These are phyloP conservation scores for Andrena haemorrhoa DNA, from an alignment of 2,888 invertebrate genomes.

Conservation along the genomic window DNA sequence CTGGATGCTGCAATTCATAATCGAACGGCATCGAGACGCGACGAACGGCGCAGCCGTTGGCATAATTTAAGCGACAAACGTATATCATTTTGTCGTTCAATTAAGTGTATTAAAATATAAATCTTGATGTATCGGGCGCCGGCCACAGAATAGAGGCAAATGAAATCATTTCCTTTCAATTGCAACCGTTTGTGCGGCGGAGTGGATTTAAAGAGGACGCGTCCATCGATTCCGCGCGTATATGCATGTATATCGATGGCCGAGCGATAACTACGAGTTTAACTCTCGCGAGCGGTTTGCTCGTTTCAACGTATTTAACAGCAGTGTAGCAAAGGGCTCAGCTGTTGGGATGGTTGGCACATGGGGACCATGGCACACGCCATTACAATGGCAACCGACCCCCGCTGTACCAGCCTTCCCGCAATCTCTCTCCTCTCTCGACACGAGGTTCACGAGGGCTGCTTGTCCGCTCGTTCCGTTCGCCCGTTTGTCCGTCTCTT, in stretches of 20 bases:
- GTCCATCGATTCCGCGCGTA: constrained; percentile 65
- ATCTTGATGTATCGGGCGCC: constrained; percentile 57
- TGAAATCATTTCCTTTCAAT: constrained; percentile 73
- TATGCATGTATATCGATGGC: constrained; percentile 67
- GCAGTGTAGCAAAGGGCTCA: constrained; percentile 72
- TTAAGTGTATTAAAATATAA: constrained; percentile 64
- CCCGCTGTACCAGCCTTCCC: constrained; percentile 51
- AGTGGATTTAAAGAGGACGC: constrained; percentile 73
- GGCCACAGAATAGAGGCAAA: constrained; percentile 59
- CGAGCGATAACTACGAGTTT: constrained; percentile 76
- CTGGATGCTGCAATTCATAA: constrained; percentile 51
- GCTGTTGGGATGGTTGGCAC: constrained; percentile 76
- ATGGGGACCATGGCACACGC: constrained; percentile 78
- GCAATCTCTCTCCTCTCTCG: constrained; percentile 68
- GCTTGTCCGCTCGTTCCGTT: constrained; percentile 71
- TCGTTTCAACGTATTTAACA: constrained; percentile 75
- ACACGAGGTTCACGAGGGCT: constrained; percentile 74
- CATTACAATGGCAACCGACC: constrained; percentile 77
- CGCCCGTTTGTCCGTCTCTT: constrained; percentile 70
- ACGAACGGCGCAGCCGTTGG: constrained; percentile 46
- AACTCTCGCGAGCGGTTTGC: constrained; percentile 73
- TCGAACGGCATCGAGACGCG: constrained; percentile 52
- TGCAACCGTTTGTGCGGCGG: constrained; percentile 63
- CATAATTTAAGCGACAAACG: constrained; percentile 57
- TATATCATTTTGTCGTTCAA: constrained; percentile 57